Evolutionary conservation across 2,888 invertebrate species (phyloP).

Genomic region (Lypha dubia): DNA sequence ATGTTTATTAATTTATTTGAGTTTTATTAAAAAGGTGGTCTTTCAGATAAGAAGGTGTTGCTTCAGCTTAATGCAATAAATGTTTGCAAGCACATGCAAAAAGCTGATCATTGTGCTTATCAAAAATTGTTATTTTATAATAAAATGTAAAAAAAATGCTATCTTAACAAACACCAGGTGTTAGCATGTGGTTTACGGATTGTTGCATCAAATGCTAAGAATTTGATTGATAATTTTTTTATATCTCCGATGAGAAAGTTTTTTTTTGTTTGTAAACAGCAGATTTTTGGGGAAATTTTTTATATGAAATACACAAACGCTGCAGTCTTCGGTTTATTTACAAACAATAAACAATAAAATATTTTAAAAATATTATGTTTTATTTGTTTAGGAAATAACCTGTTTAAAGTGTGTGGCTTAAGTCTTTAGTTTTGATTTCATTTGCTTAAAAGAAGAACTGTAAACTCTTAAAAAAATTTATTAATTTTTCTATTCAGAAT

Average conservation of each 20-base stretch:
- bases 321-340: background rate
- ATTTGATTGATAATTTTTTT: conserved; percentile 69
- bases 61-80: background rate
- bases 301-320: background rate
- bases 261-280: conserved; percentile 14
- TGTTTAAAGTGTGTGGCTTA: conserved; percentile 15
- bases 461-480: background rate
- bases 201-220: conserved; percentile 28
- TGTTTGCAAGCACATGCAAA: background rate
- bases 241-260: conserved; percentile 61
- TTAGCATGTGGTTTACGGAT: conserved; percentile 23
- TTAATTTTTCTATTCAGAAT: background rate
- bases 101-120: conserved; percentile 20
- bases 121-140: background rate
- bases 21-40: conserved; percentile 35
- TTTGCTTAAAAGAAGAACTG: background rate
- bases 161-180: conserved; percentile 66
- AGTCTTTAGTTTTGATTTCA: conserved; percentile 32
- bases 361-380: background rate
- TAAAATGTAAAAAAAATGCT: conserved; percentile 16
- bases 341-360: background rate
- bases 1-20: conserved; percentile 44
- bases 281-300: conserved; percentile 6
- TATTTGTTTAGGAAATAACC: background rate
- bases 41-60: background rate